Evolutionary conservation across 2,888 invertebrate species (phyloP).

Genomic region (Agrotis segetum): DNA sequence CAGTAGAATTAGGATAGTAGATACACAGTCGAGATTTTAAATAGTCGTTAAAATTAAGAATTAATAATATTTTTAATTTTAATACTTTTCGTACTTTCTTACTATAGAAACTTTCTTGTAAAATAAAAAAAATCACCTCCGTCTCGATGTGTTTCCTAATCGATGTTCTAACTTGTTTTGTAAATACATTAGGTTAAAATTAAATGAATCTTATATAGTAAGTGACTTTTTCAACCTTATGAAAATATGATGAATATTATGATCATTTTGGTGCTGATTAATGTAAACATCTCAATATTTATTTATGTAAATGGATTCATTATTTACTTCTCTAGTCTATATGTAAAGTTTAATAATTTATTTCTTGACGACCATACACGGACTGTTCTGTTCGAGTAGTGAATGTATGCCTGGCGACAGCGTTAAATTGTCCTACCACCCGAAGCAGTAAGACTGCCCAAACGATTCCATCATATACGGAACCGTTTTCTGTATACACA

Average conservation of each 20-base stretch:
- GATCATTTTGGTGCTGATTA: conserved; percentile 67
- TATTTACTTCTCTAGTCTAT: conserved; percentile 60
- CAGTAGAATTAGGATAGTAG: conserved; percentile 18
- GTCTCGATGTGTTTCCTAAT: conserved; percentile 53
- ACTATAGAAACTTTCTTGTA: conserved; percentile 43
- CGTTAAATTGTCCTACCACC: no score
- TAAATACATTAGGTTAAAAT: conserved; percentile 57
- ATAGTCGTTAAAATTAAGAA: conserved; percentile 57
- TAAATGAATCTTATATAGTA: conserved; percentile 53
- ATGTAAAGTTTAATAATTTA: conserved; percentile 47
- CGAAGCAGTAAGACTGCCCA: no score
- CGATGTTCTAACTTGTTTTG: conserved; percentile 49
- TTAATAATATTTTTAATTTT: conserved; percentile 27
- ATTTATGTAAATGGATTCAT: conserved; percentile 56
- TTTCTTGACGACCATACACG: conserved; percentile 10
- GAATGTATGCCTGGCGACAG: no score
- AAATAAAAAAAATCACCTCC: conserved; percentile 31
- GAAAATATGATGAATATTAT: conserved; percentile 58
- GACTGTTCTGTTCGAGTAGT: no score
- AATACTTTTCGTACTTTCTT: conserved; percentile 50
- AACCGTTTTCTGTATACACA: no score
- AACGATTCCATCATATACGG: no score
- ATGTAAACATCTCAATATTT: conserved; percentile 61
- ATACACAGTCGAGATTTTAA: conserved; percentile 28
- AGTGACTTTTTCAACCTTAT: conserved; percentile 61